phyloP scores from a whole-genome alignment of 1,140 invertebrate species.

The Drosophila micromelanica region DNA sequence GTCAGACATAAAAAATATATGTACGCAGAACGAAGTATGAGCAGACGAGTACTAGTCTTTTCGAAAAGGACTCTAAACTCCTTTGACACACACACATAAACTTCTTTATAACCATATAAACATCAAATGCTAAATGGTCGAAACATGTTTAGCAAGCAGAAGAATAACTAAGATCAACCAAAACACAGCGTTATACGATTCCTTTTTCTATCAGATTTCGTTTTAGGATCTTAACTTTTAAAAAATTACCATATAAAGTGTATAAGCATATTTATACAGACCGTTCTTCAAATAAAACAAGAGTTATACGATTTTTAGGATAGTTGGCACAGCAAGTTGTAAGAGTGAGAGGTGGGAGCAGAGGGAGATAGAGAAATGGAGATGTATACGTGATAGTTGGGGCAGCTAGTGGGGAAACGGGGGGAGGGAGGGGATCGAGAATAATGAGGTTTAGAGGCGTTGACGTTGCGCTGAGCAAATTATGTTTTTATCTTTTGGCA shows the following conservation, averaged over 20 bases:
- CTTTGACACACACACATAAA: slow-evolving; percentile 45
- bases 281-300: slow-evolving; percentile 35
- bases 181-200: slow-evolving; percentile 81
- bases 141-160: not conserved
- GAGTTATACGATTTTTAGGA: slow-evolving; percentile 68
- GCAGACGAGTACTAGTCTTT: slow-evolving; percentile 81
- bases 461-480: slow-evolving; percentile 54
- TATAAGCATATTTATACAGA: slow-evolving; percentile 38
- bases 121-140: slow-evolving; percentile 52
- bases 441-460: slow-evolving; percentile 3
- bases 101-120: slow-evolving; percentile 36
- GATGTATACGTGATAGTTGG: slow-evolving; percentile 32
- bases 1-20: slow-evolving; percentile 17
- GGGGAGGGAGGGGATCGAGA: not conserved
- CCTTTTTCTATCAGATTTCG: slow-evolving; percentile 63
- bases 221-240: slow-evolving; percentile 47
- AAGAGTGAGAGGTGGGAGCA: slow-evolving; percentile 24
- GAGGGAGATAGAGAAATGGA: slow-evolving; percentile 14
- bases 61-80: slow-evolving; percentile 84
- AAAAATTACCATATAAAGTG: slow-evolving; percentile 27
- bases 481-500: slow-evolving; percentile 61
- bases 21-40: slow-evolving; percentile 32
- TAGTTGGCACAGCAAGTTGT: slow-evolving; percentile 28
- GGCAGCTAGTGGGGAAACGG: slow-evolving; percentile 21
- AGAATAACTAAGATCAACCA: slow-evolving; percentile 47